Conservation (phyloP, 1,140 invertebrate species). For the Drosophila melanica region DNA sequence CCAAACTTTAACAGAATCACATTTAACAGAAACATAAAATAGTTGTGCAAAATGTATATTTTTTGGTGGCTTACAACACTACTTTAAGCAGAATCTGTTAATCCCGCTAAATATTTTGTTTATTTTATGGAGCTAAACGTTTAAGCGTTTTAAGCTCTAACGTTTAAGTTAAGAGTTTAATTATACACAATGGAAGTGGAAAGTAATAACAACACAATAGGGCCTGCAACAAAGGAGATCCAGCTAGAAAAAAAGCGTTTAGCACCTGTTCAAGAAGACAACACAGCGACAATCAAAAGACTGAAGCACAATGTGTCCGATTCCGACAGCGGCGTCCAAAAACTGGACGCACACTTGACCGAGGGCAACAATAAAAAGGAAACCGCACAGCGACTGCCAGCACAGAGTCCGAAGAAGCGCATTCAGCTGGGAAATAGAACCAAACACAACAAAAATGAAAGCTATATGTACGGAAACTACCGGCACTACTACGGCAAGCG, state of each 20-base stretch:
- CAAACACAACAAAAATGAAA: conserved; percentile 39
- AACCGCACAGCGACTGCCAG: neutral
- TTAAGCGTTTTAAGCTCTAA: conserved; percentile 22
- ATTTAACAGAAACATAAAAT: neutral
- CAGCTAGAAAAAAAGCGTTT: conserved; percentile 37
- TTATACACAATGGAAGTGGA: conserved; percentile 49
- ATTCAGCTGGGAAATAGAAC: conserved; percentile 46
- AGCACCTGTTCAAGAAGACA: conserved; percentile 12
- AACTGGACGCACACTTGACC: conserved; percentile 6
- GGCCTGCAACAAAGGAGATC: neutral
- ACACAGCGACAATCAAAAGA: conserved; percentile 32
- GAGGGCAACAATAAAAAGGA: neutral
- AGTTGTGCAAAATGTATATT: neutral
- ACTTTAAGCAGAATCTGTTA: neutral
- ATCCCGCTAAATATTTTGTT: conserved; percentile 31
- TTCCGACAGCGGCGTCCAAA: neutral
- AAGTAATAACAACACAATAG: conserved; percentile 49
- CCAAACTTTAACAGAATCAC: neutral
- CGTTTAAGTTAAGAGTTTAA: conserved; percentile 8
- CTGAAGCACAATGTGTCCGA: conserved; percentile 23
- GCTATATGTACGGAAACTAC: conserved; percentile 80
- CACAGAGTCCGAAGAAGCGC: conserved; percentile 57
- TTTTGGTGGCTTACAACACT: conserved; percentile 15
- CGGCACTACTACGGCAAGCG: conserved; percentile 96
- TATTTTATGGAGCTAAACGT: neutral